phyloP scores from a whole-genome alignment of 2,797 vertebrate species.

The Poecilia wingei region DNA sequence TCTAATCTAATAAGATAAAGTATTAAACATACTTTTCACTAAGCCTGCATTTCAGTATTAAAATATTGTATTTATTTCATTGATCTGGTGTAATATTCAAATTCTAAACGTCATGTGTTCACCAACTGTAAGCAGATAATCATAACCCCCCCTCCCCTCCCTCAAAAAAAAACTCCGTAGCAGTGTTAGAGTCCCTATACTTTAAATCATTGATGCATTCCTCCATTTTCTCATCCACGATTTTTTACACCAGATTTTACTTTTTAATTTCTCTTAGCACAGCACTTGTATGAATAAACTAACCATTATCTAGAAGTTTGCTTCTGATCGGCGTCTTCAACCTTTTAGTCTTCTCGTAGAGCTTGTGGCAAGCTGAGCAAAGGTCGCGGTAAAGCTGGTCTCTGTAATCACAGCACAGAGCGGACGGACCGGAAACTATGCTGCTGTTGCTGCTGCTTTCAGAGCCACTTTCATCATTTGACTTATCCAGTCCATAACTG shows the following conservation, averaged over 20 bases:
- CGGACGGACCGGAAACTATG: slow-evolving; percentile 60
- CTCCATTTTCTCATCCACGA: background rate
- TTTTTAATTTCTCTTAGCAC: background rate
- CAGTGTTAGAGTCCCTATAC: background rate
- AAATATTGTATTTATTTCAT: too few relatives aligned
- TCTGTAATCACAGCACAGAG: background rate
- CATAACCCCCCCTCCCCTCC: too few relatives aligned
- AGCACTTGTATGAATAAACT: slow-evolving; percentile 10
- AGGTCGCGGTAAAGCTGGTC: background rate
- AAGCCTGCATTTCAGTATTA: too few relatives aligned
- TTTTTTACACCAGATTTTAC: background rate
- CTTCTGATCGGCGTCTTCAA: slow-evolving; percentile 30
- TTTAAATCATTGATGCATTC: background rate
- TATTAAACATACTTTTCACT: too few relatives aligned
- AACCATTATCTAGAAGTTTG: slow-evolving; percentile 60
- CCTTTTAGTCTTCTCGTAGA: slow-evolving; percentile 52
- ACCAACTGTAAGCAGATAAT: too few relatives aligned
- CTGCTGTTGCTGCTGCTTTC: slow-evolving; percentile 53
- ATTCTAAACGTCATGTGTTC: too few relatives aligned
- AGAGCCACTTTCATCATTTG: slow-evolving; percentile 26
- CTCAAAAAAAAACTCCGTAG: background rate
- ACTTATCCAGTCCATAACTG: slow-evolving; percentile 28
- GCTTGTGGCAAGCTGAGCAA: slow-evolving; percentile 57
- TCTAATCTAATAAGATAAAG: too few relatives aligned
- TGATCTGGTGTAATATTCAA: too few relatives aligned